phyloP scores from a whole-genome alignment of 2,113 vertebrate genomes.

The Delphinapterus leucas region DNA sequence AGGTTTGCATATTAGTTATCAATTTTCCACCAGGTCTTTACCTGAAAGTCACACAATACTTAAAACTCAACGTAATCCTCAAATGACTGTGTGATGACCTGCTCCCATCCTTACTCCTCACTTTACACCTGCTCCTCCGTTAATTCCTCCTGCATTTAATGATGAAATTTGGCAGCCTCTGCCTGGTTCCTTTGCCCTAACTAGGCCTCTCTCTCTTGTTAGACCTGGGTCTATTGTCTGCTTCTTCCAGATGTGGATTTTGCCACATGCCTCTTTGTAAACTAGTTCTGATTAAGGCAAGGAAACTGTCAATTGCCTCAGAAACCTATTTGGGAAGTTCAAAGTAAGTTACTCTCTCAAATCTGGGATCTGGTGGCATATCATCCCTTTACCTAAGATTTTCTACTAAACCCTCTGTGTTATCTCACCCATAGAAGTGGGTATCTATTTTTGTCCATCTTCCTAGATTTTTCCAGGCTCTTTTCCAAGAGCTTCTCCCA shows the following conservation, averaged over 20 bases:
- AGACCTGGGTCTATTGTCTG: neutral
- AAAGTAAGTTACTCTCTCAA: neutral
- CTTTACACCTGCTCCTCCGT: neutral
- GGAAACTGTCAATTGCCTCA: neutral
- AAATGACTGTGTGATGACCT: neutral
- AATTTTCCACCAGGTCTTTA: neutral
- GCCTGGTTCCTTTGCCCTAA: neutral
- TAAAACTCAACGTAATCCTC: neutral
- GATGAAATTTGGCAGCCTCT: neutral
- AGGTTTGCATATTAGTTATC: neutral
- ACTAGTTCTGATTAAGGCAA: neutral
- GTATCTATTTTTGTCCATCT: neutral
- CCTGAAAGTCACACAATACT: neutral
- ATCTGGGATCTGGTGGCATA: neutral
- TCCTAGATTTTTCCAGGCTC: neutral
- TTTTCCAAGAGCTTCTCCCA: neutral
- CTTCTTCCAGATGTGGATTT: neutral
- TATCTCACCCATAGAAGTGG: neutral
- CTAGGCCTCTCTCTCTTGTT: neutral
- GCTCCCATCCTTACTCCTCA: neutral
- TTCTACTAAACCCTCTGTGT: neutral
- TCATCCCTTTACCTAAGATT: neutral
- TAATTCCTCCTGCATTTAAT: neutral
- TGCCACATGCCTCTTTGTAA: neutral
- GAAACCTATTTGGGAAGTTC: neutral